Conservation (phyloP, 2,113 vertebrate species). For the Takifugu bimaculatus region DNA sequence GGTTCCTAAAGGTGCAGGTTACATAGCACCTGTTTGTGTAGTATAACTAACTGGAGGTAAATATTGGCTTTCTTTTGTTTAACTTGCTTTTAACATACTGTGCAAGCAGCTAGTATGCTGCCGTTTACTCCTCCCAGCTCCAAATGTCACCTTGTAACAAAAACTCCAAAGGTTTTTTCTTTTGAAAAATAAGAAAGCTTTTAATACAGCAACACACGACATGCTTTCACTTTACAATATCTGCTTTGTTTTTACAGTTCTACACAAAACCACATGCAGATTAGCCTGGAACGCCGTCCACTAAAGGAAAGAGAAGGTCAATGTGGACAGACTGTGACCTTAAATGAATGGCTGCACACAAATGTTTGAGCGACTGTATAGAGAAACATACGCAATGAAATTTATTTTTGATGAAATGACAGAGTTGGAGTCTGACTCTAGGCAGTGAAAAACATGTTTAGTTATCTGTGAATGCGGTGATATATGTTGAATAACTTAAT, state of each 20-base stretch:
- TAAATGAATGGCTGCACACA: conserved; percentile 27
- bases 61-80: too few relatives aligned
- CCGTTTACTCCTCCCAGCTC: too few relatives aligned
- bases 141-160: neutral
- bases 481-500: conserved; percentile 4
- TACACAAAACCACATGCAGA: conserved; percentile 53
- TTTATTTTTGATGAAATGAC: conserved; percentile 12
- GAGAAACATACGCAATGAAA: conserved; percentile 16
- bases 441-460: neutral
- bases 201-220: conserved; percentile 62
- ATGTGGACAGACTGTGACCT: conserved; percentile 28
- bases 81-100: too few relatives aligned
- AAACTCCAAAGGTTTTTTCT: conserved; percentile 18
- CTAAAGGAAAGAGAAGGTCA: conserved; percentile 35
- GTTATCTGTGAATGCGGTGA: conserved; percentile 2
- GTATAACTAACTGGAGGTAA: too few relatives aligned
- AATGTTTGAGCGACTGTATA: conserved; percentile 7
- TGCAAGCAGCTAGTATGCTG: too few relatives aligned
- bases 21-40: too few relatives aligned
- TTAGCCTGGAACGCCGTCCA: conserved; percentile 22
- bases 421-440: neutral
- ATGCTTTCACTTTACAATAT: conserved; percentile 58
- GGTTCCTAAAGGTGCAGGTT: too few relatives aligned
- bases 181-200: conserved; percentile 66
- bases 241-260: conserved; percentile 23